A percentile compares a stretch with the other conserved stretches of the same genome.
Conservation (phyloP, 1,140 invertebrate genomes). For the Archivesica marissinica region DNA sequence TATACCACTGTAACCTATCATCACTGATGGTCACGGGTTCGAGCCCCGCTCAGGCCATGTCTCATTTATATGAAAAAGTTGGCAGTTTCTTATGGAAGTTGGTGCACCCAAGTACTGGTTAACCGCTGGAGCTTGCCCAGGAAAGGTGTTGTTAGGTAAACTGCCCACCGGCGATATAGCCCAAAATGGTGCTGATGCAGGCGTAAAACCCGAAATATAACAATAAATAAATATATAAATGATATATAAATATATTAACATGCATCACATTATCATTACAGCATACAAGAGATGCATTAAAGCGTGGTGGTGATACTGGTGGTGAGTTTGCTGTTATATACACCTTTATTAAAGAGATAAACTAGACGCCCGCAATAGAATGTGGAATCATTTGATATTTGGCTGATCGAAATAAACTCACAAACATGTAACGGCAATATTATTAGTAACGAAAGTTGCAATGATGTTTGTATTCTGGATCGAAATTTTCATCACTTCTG, state of each 20-base stretch:
- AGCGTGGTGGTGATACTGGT: not conserved
- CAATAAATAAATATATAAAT: not conserved
- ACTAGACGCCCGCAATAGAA: not conserved
- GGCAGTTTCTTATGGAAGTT: too few species aligned
- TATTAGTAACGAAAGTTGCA: not conserved
- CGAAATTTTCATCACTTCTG: too few species aligned
- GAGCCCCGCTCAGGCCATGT: too few species aligned
- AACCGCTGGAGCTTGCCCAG: too few species aligned
- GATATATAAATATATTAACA: not conserved
- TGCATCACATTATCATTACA: not conserved
- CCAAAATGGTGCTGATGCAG: not conserved
- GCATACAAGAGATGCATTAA: not conserved
- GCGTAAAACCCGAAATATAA: not conserved
- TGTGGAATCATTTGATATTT: not conserved
- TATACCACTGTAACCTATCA: too few species aligned
- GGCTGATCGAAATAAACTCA: not conserved
- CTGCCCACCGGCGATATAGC: not conserved
- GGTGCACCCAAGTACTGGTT: too few species aligned
- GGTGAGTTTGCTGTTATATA: not conserved
- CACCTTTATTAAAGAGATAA: not conserved
- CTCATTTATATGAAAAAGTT: too few species aligned
- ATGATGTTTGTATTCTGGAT: too few species aligned
- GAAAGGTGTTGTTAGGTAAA: too few species aligned
- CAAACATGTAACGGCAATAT: not conserved
- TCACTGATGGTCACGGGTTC: too few species aligned